phyloP scores from a whole-genome alignment of 2,888 invertebrate species.

The Sinopyrophorus schimmeli region DNA sequence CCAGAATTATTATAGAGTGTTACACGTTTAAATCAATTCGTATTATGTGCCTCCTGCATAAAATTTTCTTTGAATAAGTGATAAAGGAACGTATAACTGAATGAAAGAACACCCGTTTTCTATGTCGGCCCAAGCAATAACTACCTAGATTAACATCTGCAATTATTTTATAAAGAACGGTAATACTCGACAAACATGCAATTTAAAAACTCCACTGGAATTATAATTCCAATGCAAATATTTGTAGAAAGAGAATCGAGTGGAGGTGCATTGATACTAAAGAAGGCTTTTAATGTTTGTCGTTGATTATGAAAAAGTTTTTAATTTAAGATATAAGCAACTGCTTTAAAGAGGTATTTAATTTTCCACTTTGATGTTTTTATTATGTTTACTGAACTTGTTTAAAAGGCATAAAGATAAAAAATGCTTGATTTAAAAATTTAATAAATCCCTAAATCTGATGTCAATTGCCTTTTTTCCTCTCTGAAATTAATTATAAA shows the following conservation, averaged over 20 bases:
- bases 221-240: constrained; percentile 38
- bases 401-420: too few species aligned
- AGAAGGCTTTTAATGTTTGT: constrained; percentile 33
- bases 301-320: constrained; percentile 29
- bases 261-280: constrained; percentile 19
- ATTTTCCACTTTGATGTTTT: constrained; percentile 10
- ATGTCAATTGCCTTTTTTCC: neutral
- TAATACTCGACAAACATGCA: constrained; percentile 34
- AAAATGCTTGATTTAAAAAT: too few species aligned
- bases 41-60: too few species aligned
- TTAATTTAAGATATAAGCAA: constrained; percentile 15
- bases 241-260: constrained; percentile 25
- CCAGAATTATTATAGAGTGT: too few species aligned
- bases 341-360: constrained; percentile 11
- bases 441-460: too few species aligned
- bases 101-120: constrained; percentile 3
- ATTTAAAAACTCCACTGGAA: constrained; percentile 34
- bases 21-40: too few species aligned
- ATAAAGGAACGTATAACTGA: constrained; percentile 2
- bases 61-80: constrained; percentile 1
- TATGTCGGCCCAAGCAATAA: constrained; percentile 11
- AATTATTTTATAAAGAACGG: constrained; percentile 20
- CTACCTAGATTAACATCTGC: constrained; percentile 16
- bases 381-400: constrained; percentile 10
- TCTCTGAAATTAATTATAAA: neutral